Base-by-base conservation (phyloP, 2,113 vertebrate genomes). In the Xiphophorus hellerii region DNA sequence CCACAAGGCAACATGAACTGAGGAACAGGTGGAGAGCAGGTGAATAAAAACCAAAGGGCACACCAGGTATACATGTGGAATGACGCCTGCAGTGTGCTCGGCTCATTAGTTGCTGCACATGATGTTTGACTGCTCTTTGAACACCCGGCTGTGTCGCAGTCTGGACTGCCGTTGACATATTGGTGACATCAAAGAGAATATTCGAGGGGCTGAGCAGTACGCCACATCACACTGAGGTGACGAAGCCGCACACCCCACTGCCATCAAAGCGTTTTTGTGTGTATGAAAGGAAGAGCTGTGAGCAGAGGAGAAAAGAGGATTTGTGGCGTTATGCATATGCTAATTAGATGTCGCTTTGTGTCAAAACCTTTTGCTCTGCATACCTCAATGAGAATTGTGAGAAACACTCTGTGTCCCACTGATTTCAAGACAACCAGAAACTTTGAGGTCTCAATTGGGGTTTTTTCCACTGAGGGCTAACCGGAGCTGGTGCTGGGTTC, bases 101-200 rank as follows among this genome's bases (percentile, higher is more conserved):
- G 69, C 82, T 91, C 87, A 89, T 92, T 91, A 91, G 73, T 71
- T 25, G 54, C 42, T 13, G 66, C 78, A 22, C 76, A 62, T 65
- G 74, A 76, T 74, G 87, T 81, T 29, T 30, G 61, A 42, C 81
- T 74, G 61, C 39, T 74, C 87, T 90, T 84, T 84, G 80, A 91
- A 88, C 82, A 33, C 29, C 73, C 39, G 63, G 63, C 66, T 64
- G 64, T 25, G 51, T 63, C 33, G 29, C 29, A 39, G 69, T 69
- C 78, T 77, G 85, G 82, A 82, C 86, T 27, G 25, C 51, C 68
- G 5, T 69, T 63, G 64, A 81, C 87, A 81, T 66, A 69, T 67
- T 70, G 84, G 84, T 71, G 83, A 66, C 84, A 90, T 92, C 89
- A 92, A 91, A 92, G 85, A n/a, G 90, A 91, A 91, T 89, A 74